Conservation (phyloP, 2,888 invertebrate genomes). For the Lasiommata megera region DNA sequence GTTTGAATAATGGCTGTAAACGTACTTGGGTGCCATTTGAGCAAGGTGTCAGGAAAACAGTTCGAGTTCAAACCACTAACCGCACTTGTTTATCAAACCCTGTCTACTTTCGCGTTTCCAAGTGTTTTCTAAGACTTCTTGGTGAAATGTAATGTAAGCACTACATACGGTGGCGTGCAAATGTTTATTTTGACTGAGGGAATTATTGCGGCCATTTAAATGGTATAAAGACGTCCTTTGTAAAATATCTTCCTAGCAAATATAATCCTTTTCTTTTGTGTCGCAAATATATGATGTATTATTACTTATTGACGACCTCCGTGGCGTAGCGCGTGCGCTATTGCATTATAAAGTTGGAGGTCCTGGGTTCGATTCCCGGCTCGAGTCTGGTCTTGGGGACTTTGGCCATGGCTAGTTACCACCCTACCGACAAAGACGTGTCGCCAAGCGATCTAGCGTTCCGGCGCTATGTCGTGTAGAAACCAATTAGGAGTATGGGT, state of each 20-base stretch:
- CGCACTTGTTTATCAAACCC: conserved; percentile 73
- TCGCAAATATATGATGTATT: too few species aligned
- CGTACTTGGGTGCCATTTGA: conserved; percentile 73
- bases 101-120: conserved; percentile 69
- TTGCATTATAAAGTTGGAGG: too few species aligned
- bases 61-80: conserved; percentile 73
- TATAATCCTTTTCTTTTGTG: background rate
- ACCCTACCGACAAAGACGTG: too few species aligned
- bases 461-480: too few species aligned
- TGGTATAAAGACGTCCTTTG: background rate
- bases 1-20: conserved; percentile 80
- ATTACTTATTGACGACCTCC: too few species aligned
- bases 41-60: conserved; percentile 75
- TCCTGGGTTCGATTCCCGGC: too few species aligned
- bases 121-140: conserved; percentile 72
- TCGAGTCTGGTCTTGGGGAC: too few species aligned
- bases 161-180: conserved; percentile 56
- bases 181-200: conserved; percentile 40
- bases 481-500: too few species aligned
- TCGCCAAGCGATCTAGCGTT: too few species aligned
- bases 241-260: background rate
- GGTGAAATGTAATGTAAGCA: conserved; percentile 76
- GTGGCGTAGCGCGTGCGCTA: too few species aligned
- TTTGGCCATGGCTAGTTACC: too few species aligned
- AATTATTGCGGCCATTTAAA: conserved; percentile 2